phyloP scores from a whole-genome alignment of 2,888 invertebrate species.

The Morinoia aosen region DNA sequence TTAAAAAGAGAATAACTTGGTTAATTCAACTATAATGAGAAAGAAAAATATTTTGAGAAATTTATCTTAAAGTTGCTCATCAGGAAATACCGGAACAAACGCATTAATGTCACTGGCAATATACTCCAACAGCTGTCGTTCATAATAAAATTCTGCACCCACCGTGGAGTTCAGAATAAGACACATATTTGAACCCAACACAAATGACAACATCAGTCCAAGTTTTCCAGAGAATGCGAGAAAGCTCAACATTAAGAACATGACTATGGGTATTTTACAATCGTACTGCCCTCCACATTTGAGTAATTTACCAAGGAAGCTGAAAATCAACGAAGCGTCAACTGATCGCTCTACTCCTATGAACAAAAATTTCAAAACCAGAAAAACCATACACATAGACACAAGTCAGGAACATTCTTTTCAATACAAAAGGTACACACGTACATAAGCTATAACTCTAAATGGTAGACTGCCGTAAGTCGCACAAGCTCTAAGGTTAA shows the following conservation, averaged over 20 bases:
- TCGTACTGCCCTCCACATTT: neutral
- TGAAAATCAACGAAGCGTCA: neutral
- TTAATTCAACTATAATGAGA: too few species aligned
- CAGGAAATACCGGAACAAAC: too few species aligned
- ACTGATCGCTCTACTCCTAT: neutral
- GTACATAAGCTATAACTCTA: neutral
- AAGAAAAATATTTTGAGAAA: too few species aligned
- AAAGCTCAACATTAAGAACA: neutral
- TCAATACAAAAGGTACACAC: neutral
- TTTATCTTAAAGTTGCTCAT: too few species aligned
- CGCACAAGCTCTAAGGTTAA: neutral
- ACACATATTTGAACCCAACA: neutral
- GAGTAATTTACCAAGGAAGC: neutral
- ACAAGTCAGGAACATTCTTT: neutral
- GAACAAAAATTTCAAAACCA: neutral
- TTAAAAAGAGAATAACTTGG: too few species aligned
- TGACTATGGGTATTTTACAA: neutral
- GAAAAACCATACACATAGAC: neutral
- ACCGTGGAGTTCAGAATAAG: neutral
- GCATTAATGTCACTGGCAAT: too few species aligned
- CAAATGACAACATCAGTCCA: neutral
- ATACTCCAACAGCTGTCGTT: neutral
- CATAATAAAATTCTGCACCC: neutral
- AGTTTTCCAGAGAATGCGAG: neutral
- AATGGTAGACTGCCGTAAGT: neutral